Evolutionary conservation across 2,888 invertebrate genomes (phyloP).

Genomic region (Cephus pulcher): DNA sequence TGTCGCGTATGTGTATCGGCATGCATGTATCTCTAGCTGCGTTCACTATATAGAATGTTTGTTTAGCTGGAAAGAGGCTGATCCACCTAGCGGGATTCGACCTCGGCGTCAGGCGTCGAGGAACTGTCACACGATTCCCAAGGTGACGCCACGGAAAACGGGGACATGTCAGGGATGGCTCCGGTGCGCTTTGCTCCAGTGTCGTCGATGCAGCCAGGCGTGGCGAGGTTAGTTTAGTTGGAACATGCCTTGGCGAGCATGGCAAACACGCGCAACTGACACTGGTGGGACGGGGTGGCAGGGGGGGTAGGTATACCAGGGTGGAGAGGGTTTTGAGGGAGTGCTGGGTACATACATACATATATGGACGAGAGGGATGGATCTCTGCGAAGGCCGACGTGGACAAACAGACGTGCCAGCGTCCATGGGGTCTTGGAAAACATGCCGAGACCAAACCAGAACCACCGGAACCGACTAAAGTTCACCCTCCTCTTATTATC

Average conservation of each 20-base stretch:
- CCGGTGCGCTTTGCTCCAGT: constrained; percentile 24
- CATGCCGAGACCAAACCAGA: constrained; percentile 41
- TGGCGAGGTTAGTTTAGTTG: constrained; percentile 62
- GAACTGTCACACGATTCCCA: not conserved
- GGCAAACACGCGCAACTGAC: constrained; percentile 63
- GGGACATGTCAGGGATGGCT: constrained; percentile 19
- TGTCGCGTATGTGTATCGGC: not conserved
- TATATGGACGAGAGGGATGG: constrained; percentile 36
- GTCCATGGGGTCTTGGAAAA: constrained; percentile 57
- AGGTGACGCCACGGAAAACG: constrained; percentile 1
- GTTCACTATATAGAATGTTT: not conserved
- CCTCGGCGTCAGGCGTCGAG: not conserved
- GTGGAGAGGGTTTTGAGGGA: not conserved
- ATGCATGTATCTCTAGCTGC: not conserved
- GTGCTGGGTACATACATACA: constrained; percentile 30
- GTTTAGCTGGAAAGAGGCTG: not conserved
- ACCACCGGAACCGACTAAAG: not conserved
- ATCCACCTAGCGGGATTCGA: not conserved
- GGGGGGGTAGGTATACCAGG: not conserved
- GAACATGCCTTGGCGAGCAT: constrained; percentile 61
- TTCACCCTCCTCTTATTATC: not conserved
- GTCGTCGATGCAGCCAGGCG: constrained; percentile 57
- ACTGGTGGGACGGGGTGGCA: constrained; percentile 52
- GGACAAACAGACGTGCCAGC: constrained; percentile 61
- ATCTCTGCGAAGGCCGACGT: constrained; percentile 53